Base-by-base conservation (phyloP, 2,888 invertebrate species). In the Pegoplata infirma region DNA sequence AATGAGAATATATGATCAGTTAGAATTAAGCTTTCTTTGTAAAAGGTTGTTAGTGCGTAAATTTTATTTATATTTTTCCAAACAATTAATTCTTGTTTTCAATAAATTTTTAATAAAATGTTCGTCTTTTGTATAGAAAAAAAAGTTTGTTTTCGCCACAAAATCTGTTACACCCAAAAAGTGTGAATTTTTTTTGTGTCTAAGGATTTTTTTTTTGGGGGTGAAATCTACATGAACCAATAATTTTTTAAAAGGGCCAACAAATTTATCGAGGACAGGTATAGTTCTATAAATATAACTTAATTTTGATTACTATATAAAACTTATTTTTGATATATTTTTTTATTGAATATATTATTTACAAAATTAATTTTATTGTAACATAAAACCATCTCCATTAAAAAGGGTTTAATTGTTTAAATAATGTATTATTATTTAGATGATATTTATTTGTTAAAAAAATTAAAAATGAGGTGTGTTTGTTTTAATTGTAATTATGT, bases 91-190 rank as follows among this genome's bases (percentile, higher is more conserved):
- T 51, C 58, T 76, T 63, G 63, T 46, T 56, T 44, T 66, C 23
- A 61, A 66, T 53, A 67, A 64, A 49, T 59, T 75, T 16, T 36
- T 12, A 40, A 23, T 8, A 23, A 36, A 55, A 32, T 8, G 10
- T 68, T 75, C 63, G 69, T 59, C 64, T 76, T 71, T 79, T 75
- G 47, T 53, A 10, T 47, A 5, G 25, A 32, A 46, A 28, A 46
- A 8, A 7, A 47, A 17, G 19, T 36, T 17, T 40, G 17, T 36
- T 68, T 58, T 84, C 84, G 83, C 84, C 81, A 84, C 73, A 83
- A 85, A 85, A 83, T 85, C 86, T 82, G 85, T 86, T 86, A 86
- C 86, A 87, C 86, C 86, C 87, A 86, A 86, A 86, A 87, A 83
- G 82, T 80, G 82, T 80, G 67, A 75, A 32, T 51, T 59, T 53